A percentile compares a stretch with the other conserved stretches of the same genome.
phyloP scores from a whole-genome alignment of 2,888 invertebrate genomes.

The Himalopsyche japonica region DNA sequence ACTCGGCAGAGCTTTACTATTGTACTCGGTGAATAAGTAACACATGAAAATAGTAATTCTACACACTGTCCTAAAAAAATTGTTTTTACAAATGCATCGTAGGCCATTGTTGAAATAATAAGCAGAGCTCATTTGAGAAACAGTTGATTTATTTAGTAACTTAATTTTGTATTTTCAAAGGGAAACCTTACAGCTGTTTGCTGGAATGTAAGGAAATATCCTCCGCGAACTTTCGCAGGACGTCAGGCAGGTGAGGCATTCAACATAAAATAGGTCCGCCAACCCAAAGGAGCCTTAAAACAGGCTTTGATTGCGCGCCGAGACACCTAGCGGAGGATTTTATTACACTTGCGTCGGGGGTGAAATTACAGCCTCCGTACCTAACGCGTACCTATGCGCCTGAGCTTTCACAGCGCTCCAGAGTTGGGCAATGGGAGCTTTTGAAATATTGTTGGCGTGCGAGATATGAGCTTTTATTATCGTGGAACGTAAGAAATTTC shows the following conservation, averaged over 20 bases:
- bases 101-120: too few relatives aligned
- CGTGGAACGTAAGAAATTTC: neutral
- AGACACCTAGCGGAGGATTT: neutral
- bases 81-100: too few relatives aligned
- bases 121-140: too few relatives aligned
- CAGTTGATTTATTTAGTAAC: too few relatives aligned
- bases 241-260: neutral
- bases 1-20: too few relatives aligned
- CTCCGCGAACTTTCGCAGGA: neutral
- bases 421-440: neutral
- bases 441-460: neutral
- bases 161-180: neutral
- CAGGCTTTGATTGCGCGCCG: neutral
- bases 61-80: too few relatives aligned
- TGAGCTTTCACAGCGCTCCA: neutral
- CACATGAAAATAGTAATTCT: too few relatives aligned
- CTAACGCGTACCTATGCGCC: neutral
- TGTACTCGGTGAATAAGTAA: too few relatives aligned
- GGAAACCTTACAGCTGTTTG: neutral
- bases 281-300: neutral
- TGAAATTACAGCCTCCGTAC: neutral
- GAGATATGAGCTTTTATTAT: neutral
- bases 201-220: neutral
- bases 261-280: neutral
- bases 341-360: neutral